Evolutionary conservation across 2,888 invertebrate genomes (phyloP).

Genomic region (Parelbella ahira): DNA sequence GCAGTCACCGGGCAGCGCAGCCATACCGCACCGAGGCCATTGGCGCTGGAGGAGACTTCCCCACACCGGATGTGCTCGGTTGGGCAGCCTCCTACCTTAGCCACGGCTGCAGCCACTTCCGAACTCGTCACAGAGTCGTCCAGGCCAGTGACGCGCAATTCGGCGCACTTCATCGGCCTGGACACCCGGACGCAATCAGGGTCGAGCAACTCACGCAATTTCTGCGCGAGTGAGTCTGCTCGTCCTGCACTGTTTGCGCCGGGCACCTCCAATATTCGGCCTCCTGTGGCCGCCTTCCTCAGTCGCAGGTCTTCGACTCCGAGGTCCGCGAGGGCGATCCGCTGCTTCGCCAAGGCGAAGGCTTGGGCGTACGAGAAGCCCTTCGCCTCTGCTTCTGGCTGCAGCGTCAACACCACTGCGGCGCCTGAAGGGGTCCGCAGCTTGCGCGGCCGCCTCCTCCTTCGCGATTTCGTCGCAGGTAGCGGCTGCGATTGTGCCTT

Average conservation of each 20-base stretch:
- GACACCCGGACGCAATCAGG: background rate
- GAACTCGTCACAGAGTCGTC: background rate
- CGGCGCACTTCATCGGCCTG: background rate
- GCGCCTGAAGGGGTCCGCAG: background rate
- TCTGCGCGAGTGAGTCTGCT: background rate
- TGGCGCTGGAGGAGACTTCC: background rate
- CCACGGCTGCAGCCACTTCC: background rate
- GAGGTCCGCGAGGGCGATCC: background rate
- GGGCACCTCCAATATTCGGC: background rate
- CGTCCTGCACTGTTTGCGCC: background rate
- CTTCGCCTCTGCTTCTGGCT: background rate
- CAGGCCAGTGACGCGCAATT: background rate
- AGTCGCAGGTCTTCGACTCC: background rate
- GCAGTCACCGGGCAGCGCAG: background rate
- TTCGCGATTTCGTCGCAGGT: background rate
- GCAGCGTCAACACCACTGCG: background rate
- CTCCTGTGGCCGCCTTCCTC: background rate
- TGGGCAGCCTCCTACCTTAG: background rate
- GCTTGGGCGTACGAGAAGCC: constrained; percentile 1
- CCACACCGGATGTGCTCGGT: background rate
- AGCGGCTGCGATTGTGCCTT: too few relatives aligned
- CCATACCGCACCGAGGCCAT: background rate
- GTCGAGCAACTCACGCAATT: background rate
- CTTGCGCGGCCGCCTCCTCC: background rate
- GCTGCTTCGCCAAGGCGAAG: constrained; percentile 1